Base-by-base conservation (phyloP, 1,140 invertebrate genomes). In the Battus philenor region DNA sequence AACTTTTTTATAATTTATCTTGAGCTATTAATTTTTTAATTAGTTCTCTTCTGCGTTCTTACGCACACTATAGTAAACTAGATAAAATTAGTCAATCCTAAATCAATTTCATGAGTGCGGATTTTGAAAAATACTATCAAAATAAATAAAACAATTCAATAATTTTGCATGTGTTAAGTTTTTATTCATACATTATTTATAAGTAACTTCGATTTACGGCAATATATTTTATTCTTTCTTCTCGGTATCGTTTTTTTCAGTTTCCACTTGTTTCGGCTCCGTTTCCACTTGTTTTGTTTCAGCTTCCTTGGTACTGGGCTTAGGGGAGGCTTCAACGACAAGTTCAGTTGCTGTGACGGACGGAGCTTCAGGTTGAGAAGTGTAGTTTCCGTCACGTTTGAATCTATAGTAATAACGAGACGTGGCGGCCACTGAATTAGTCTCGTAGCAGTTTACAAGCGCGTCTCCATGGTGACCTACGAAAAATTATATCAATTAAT, bases 371-470 rank as follows among this genome's bases (percentile, higher is more conserved):
- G 56, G 32, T 30, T 53, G 52, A 6, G 50, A 10, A 2, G 66
- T 68, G 53, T 61, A 70, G 47, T 74, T 71, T 1, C 79, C 77
- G 39, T 84, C 74, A 3, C 78, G 71, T 50, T 84, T 81, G 54
- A 49, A 84, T 41, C 80, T 61, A 54, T 80, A 80, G 64, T 78
- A 81, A 63, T 77, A 79, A 1, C 73, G 66, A 0, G 70, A 63
- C 1, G 76, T 66, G 0, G 66, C 76, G 0, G 69, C 74, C 29
- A 73, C 78, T 8, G 80, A 82, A 22, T 71, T 62, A 2, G 74
- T 59, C 36, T 81, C 71, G 54, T 81, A 82, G 51, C 81, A 81
- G 62, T 65, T 82, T 8, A 82, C 73, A 7, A 85, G 60, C 6
- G 78, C 81, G 41, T 82, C 81, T 16, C 77, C 78, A 18, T 76